Evolutionary conservation across 2,797 vertebrate genomes (phyloP), one percentile per base, ranked within the genome.

Genomic region (Craterocephalus amniculus): DNA sequence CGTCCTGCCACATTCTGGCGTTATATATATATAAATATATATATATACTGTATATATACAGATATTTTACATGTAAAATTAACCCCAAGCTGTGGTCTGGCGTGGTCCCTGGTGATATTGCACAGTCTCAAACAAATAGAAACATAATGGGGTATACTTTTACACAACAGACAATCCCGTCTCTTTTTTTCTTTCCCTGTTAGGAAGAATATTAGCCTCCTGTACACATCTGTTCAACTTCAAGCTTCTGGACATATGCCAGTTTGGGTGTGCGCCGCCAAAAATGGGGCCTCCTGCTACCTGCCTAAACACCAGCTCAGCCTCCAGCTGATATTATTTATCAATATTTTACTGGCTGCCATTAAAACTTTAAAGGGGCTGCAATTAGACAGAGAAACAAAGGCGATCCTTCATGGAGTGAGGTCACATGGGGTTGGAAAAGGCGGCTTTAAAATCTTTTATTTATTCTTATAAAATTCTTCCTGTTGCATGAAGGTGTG

Each of bases 331-430:
- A 92, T 92, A 90, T 89, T 86, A 91, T 83, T 91, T 91, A 88
- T 92, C 87, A 35, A 92, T 92, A 92, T 86, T 92, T 91, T 83
- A 92, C 83, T 78, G 67, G 69, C 35, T 76, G 54, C 67, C 48
- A 87, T 93, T 89, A 92, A 93, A 90, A 72, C 60, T 91, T 93
- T 88, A 92, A 85, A 85, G 83, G 81, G 91, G 86, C 81, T 87
- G 76, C 18, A 76, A 91, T 88, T 91, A 90, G 81, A 82, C n/a
- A 18, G 63, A 75, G 81, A 91, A 90, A 92, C 91, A 92, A 91
- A 92, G 80, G 83, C 78, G 77, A 83, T 84, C 83, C 67, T 91
- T 91, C 76, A 92, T 86, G 78, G 59, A 63, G 80, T 27, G 67
- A 68, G 81, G 81, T 89, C 87, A 88, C 66, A 74, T 86, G 85